These are phyloP conservation scores for Eustalomyia histrio DNA, from an alignment of 2,888 invertebrate genomes.

Conservation along the genomic window DNA sequence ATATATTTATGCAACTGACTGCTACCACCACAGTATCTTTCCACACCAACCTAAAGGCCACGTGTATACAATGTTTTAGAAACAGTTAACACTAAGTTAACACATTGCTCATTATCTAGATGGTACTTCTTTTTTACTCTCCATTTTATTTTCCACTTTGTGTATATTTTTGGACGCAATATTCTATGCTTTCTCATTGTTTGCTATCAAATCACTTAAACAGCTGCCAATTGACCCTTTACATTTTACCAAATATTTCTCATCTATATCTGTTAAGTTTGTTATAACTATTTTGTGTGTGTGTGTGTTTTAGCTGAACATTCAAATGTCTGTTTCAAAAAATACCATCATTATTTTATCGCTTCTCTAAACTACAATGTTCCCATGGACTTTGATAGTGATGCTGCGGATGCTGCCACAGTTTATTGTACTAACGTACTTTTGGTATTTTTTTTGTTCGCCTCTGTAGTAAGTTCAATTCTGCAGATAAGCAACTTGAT, in stretches of 20 bases:
- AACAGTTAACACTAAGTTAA: slow-evolving; percentile 39
- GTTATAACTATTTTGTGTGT: neutral
- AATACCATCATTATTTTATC: slow-evolving; percentile 9
- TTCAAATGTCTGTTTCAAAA: slow-evolving; percentile 44
- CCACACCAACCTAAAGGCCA: slow-evolving; percentile 18
- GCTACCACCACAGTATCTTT: neutral
- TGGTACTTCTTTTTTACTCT: neutral
- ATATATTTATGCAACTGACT: neutral
- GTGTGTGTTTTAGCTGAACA: neutral
- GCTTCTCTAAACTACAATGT: slow-evolving; percentile 9
- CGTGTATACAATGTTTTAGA: slow-evolving; percentile 27
- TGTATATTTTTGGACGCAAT: slow-evolving; percentile 2
- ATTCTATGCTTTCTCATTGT: slow-evolving; percentile 20
- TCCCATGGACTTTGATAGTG: neutral
- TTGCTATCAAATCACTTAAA: slow-evolving; percentile 54
- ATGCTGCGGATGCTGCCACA: neutral
- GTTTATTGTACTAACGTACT: neutral
- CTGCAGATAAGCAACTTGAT: slow-evolving; percentile 46
- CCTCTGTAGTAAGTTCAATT: slow-evolving; percentile 25
- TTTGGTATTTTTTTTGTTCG: slow-evolving; percentile 26
- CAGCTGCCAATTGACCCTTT: slow-evolving; percentile 59
- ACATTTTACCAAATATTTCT: slow-evolving; percentile 16
- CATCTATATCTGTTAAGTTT: slow-evolving; percentile 1
- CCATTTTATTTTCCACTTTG: neutral
- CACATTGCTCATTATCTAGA: slow-evolving; percentile 38